Evolutionary conservation across 2,113 vertebrate genomes (phyloP).

Genomic region (Seriola rivoliana): DNA sequence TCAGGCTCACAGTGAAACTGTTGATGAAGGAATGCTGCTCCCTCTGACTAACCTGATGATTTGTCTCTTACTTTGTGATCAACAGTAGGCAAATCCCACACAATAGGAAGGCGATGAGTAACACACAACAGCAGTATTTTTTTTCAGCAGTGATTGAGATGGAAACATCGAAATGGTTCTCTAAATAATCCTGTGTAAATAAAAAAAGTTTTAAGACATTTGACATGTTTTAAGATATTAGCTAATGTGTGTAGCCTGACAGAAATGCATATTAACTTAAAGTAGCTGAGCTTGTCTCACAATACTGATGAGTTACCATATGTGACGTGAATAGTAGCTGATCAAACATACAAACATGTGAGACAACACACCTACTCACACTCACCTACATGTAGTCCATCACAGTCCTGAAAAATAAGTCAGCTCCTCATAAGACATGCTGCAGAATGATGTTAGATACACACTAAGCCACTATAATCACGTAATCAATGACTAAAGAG

Average conservation of each 20-base stretch:
- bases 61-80: slow-evolving; percentile 72
- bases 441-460: slow-evolving; percentile 39
- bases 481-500: slow-evolving; percentile 74
- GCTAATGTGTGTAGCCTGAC: background rate
- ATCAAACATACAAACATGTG: slow-evolving; percentile 26
- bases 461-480: slow-evolving; percentile 56
- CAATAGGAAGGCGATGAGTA: slow-evolving; percentile 54
- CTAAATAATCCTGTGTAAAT: background rate
- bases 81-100: slow-evolving; percentile 64
- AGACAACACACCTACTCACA: slow-evolving; percentile 44
- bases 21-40: slow-evolving; percentile 77
- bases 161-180: slow-evolving; percentile 9
- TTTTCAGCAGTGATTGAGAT: slow-evolving; percentile 18
- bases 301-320: slow-evolving; percentile 21
- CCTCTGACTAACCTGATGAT: slow-evolving; percentile 82
- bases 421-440: slow-evolving; percentile 42
- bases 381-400: slow-evolving; percentile 20
- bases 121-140: slow-evolving; percentile 35
- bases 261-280: background rate
- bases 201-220: too few relatives aligned
- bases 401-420: slow-evolving; percentile 10
- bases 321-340: slow-evolving; percentile 23
- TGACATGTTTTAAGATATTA: background rate
- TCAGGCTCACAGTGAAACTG: slow-evolving; percentile 60
- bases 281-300: background rate